Percentiles rank a stretch among this genome's conserved stretches.
Conservation (phyloP, 2,113 vertebrate species). For the Pelobates fuscus region DNA sequence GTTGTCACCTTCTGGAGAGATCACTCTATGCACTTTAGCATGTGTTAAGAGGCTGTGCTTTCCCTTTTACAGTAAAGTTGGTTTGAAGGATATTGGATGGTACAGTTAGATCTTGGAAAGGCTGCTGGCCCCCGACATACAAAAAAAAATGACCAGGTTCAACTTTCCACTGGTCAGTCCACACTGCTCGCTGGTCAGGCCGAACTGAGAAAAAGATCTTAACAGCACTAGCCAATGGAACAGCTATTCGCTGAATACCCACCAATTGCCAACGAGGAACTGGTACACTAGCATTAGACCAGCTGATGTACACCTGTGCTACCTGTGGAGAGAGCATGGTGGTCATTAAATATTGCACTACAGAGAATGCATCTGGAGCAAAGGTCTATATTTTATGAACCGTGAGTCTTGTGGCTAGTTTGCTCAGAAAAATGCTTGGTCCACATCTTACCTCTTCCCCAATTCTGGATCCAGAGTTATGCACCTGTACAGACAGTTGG, state of each 20-base stretch:
- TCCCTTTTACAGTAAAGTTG: not conserved
- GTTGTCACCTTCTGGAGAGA: not conserved
- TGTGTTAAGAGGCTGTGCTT: not conserved
- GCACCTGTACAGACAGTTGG: constrained; percentile 56
- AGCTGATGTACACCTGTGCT: constrained; percentile 66
- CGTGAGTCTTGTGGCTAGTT: too few relatives aligned
- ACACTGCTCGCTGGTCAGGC: constrained; percentile 53
- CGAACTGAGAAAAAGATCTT: constrained; percentile 57
- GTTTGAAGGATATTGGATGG: constrained; percentile 55
- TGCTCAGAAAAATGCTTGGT: too few relatives aligned
- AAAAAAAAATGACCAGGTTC: constrained; percentile 60
- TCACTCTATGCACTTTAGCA: constrained; percentile 43
- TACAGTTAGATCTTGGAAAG: not conserved
- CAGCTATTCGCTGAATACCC: constrained; percentile 48
- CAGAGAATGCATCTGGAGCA: too few relatives aligned
- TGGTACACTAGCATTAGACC: constrained; percentile 54
- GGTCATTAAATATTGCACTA: too few relatives aligned
- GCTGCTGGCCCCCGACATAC: constrained; percentile 62
- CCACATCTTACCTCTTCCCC: constrained; percentile 61
- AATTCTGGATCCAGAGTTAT: constrained; percentile 51
- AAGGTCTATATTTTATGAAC: too few relatives aligned
- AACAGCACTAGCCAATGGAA: not conserved
- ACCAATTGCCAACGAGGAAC: constrained; percentile 66
- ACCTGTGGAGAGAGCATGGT: constrained; percentile 50
- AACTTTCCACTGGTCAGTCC: constrained; percentile 55